Base-by-base conservation (phyloP, 1,140 invertebrate genomes). In the Belonocnema kinseyi region DNA sequence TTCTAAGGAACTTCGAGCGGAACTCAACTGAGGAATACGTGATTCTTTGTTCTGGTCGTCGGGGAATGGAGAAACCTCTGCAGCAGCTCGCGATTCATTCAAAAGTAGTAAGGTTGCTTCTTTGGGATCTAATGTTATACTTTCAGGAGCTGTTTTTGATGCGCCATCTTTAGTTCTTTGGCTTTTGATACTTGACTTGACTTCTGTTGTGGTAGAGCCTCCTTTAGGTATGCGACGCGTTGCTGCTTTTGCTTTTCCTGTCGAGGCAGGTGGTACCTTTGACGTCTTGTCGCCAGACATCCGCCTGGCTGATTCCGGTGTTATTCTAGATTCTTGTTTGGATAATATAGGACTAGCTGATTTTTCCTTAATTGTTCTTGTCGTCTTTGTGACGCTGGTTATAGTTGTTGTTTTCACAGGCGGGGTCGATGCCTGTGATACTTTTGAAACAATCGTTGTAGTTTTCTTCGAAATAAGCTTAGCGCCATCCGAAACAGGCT, bases 21-120 rank as follows among this genome's bases (percentile, higher is more conserved):
- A 80, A 79, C 72, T 71, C n/a, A 76, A 76, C 19, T 13, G 76
- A 61, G 7, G 83, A 81, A 80, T 66, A 40, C 61, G 61, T n/a
- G 61, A 66, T 56, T 78, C 52, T 33, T 21, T 53, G 71, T 33
- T 33, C 26, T 51, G 50, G 11, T 66, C 40, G 66, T 72, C 40
- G 10, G 21, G 10, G 7, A 73, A 21, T 72, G 33, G 50, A 50
- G 73, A 5, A 50, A 72, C 56, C 50, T 71, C 61, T 14, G 83
- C 77, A 0, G 74, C 61, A 50, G 77, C 74, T 58, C 78, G 72
- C 12, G 80, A 54, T 52, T 87, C 83, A 33, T 85, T 80, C 50
- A 85, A 73, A 21, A 86, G 83, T 19, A 78, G 33, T 17, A 61
- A 6, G 5, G 84, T 84, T 50, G 81, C 82, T 21, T 74, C 19